Percentiles rank a stretch among this genome's conserved stretches.
These are phyloP conservation scores for Miltochrista miniata DNA, from an alignment of 2,888 invertebrate genomes.

Conservation along the genomic window DNA sequence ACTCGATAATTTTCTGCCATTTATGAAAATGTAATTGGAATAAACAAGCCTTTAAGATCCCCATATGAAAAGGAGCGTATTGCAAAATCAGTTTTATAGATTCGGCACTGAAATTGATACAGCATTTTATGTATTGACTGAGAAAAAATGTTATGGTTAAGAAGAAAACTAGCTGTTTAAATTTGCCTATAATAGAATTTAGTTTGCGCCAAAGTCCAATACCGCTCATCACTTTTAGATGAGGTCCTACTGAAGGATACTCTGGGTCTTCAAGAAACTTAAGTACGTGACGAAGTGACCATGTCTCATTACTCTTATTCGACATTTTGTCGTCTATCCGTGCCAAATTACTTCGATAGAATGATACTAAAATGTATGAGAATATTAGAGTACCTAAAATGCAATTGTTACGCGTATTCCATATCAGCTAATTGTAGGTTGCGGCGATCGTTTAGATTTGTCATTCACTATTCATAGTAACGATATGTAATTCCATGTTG, in stretches of 20 bases:
- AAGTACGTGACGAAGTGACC: conserved; percentile 17
- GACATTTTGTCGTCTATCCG: conserved; percentile 14
- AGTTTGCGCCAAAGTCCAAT: conserved; percentile 55
- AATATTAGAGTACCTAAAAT: conserved; percentile 42
- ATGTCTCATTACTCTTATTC: background rate
- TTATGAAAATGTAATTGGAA: conserved; percentile 51
- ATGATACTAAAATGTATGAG: conserved; percentile 31
- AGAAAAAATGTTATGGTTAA: conserved; percentile 51
- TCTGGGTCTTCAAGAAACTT: conserved; percentile 47
- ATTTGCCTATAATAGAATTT: conserved; percentile 26
- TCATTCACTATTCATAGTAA: conserved; percentile 35
- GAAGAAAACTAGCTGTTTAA: conserved; percentile 49
- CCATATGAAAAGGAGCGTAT: conserved; percentile 64
- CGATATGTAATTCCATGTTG: conserved; percentile 42
- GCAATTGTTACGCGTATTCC: conserved; percentile 48
- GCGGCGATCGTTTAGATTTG: conserved; percentile 44
- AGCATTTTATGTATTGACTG: conserved; percentile 57
- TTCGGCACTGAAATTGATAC: conserved; percentile 39
- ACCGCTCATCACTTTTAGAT: conserved; percentile 46
- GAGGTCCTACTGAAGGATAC: conserved; percentile 58
- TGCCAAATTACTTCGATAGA: conserved; percentile 9
- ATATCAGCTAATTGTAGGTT: conserved; percentile 51
- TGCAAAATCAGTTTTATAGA: conserved; percentile 53
- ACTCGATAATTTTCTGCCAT: conserved; percentile 55
- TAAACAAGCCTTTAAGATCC: conserved; percentile 52